Base-by-base conservation (phyloP, 2,797 vertebrate genomes). In the Rhinogobio ventralis region DNA sequence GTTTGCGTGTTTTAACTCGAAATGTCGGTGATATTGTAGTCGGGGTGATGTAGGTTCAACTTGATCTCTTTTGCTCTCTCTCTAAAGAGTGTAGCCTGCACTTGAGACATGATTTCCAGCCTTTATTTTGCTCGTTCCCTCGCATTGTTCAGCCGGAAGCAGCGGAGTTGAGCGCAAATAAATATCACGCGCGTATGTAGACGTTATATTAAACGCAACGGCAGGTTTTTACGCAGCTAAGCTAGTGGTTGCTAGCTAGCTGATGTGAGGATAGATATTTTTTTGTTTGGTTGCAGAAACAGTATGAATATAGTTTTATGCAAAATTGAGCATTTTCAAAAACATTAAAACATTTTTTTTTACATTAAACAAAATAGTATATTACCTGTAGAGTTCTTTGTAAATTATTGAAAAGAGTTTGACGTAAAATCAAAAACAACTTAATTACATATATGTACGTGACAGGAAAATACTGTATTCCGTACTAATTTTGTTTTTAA, bases 21-120 rank as follows among this genome's bases (percentile, higher is more conserved):
- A 57, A 79, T 46, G 86, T 91, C 87, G 66, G 88, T 67, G 88
- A 85, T 75, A 82, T 89, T 74, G 89, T 87, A 36, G 53, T 85
- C 89, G 85, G 79, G 90, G 88, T 90, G 88, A 89, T 90, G 88
- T 88, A 79, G 92, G 93, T 93, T 94, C 89, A 92, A 86, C 94
- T 89, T 89, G 88, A 91, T 85, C 86, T 87, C 85, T 87, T 90
- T 84, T 78, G 36, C 77, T 84, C 76, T 85, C 76, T 81, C 76
- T 88, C 60, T 86, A 87, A 69, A 88, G 88, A 90, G 86, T 82
- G 79, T 86, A 55, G 88, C 89, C 68, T 15, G 84, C 36, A 25
- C 79, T 86, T 81, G 62, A 78, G 25, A 79, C 74, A 69, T 46
- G 84, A 53, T 33, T 79, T 85, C 36, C 42, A 72, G 36, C 45